Evolutionary conservation across 2,113 vertebrate genomes (phyloP).

Genomic region (Pogona vitticeps): DNA sequence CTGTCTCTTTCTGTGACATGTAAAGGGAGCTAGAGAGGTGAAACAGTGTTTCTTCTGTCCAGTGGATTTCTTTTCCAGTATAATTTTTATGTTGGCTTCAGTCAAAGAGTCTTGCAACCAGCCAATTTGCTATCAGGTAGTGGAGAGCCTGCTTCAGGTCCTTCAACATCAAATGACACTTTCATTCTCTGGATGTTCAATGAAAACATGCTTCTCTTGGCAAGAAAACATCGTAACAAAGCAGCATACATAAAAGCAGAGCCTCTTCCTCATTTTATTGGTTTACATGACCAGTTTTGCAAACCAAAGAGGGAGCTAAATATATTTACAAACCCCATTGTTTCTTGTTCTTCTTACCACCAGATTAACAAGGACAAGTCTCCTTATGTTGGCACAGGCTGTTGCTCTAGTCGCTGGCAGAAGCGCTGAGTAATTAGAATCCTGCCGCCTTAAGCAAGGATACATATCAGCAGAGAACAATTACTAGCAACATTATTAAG

Average conservation of each 20-base stretch:
- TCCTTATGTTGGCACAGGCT: slow-evolving; percentile 37
- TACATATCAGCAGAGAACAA: slow-evolving; percentile 27
- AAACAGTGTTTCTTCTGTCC: neutral
- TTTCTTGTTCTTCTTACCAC: slow-evolving; percentile 28
- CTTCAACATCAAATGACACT: slow-evolving; percentile 30
- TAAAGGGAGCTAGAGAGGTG: neutral
- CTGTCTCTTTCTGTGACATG: neutral
- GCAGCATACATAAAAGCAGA: slow-evolving; percentile 5
- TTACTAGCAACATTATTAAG: slow-evolving; percentile 27
- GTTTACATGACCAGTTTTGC: slow-evolving; percentile 62
- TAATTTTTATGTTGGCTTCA: neutral
- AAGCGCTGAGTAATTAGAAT: neutral
- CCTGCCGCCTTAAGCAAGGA: slow-evolving; percentile 11
- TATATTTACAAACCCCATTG: slow-evolving; percentile 49
- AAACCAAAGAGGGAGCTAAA: slow-evolving; percentile 55
- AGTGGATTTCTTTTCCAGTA: slow-evolving; percentile 17
- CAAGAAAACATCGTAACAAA: slow-evolving; percentile 33
- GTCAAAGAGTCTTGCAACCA: slow-evolving; percentile 27
- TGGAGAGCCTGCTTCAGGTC: slow-evolving; percentile 54
- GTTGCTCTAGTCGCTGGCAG: slow-evolving; percentile 4
- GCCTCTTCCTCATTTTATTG: slow-evolving; percentile 46
- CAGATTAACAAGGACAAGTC: neutral
- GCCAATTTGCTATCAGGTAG: slow-evolving; percentile 53
- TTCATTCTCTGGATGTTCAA: slow-evolving; percentile 36
- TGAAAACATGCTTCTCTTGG: slow-evolving; percentile 35